Base-by-base conservation (phyloP, 1,140 invertebrate genomes). In the Drosophila sulfurigaster region DNA sequence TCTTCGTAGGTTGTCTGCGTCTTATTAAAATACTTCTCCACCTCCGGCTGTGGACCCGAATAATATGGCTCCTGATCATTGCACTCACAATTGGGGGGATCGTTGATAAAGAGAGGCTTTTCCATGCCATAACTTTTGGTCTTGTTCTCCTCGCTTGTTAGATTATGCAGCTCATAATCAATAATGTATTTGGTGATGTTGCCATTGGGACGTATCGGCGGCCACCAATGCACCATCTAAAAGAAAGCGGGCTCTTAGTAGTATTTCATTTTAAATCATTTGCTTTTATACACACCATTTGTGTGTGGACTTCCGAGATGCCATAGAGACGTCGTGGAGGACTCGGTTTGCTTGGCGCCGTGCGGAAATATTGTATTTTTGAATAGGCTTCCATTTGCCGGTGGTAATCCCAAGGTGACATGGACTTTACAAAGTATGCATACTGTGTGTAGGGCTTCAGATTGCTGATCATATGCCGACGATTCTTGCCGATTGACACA, bases 371-470 rank as follows among this genome's bases (percentile, higher is more conserved):
- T 30, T 94, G 93, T 8, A 99, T 95, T 11, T 94, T 59, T 87
- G 93, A 97, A 97, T 92, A 96, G 94, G 10, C 95, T 95, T 48
- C 96, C 94, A 75, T 93, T 94, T 73, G 94, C 94, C 91, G 96
- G 96, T 69, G 95, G 95, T 91, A 91, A 41, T 91, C 88, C 2
- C 95, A 95, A 56, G 98, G 96, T 0, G 97, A 98, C 54, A 94
- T 96, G 0, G 98, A 98, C 93, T 97, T 97, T 0, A 99, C 96
- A 92, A 98, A 99, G 67, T 96, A 95, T 0, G 97, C 98, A 93
- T 99, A 99, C 75, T 96, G 95, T 0, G 97, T 98, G 92, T 95
- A 97, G 0, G 97, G 96, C 82, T 96, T 96, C 0, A 99, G 93
- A 30, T 94, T 93, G 1, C 94, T 93, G 11, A 98, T 91, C 13